Conservation (phyloP, 2,113 vertebrate genomes). For the Columba janthina region DNA sequence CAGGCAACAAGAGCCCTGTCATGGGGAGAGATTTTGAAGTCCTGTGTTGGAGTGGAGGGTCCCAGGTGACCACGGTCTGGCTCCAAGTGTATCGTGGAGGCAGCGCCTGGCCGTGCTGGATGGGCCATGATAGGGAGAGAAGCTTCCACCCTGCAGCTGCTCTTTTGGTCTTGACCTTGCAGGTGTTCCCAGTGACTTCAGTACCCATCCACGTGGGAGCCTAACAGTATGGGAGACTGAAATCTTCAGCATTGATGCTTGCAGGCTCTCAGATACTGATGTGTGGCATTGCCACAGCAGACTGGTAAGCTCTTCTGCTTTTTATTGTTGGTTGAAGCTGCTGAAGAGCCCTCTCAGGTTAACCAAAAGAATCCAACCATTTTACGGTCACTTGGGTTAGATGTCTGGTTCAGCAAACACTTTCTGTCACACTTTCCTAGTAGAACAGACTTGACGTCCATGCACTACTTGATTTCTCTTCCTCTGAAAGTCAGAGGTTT, state of each 20-base stretch:
- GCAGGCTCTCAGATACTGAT: neutral
- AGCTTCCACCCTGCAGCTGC: neutral
- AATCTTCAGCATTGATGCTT: neutral
- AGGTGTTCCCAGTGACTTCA: neutral
- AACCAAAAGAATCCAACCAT: neutral
- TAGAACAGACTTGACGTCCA: rapidly evolving
- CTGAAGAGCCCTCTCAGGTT: neutral
- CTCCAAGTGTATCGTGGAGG: neutral
- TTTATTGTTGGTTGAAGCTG: neutral
- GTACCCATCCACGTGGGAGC: rapidly evolving
- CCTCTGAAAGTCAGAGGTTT: neutral
- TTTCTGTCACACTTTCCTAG: rapidly evolving
- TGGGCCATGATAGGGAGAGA: rapidly evolving
- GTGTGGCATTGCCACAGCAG: neutral
- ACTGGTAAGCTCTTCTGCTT: neutral
- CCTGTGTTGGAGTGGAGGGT: rapidly evolving
- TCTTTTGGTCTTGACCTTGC: rapidly evolving
- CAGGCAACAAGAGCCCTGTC: neutral
- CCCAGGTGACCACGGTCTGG: neutral
- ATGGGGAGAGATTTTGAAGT: neutral
- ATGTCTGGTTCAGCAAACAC: neutral
- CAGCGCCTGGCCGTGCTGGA: rapidly evolving
- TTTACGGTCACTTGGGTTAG: neutral
- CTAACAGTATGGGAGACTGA: neutral
- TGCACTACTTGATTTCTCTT: neutral